A percentile compares a stretch with the other conserved stretches of the same genome.
phyloP scores from a whole-genome alignment of 2,113 vertebrate genomes.

The Mohoua ochrocephala region DNA sequence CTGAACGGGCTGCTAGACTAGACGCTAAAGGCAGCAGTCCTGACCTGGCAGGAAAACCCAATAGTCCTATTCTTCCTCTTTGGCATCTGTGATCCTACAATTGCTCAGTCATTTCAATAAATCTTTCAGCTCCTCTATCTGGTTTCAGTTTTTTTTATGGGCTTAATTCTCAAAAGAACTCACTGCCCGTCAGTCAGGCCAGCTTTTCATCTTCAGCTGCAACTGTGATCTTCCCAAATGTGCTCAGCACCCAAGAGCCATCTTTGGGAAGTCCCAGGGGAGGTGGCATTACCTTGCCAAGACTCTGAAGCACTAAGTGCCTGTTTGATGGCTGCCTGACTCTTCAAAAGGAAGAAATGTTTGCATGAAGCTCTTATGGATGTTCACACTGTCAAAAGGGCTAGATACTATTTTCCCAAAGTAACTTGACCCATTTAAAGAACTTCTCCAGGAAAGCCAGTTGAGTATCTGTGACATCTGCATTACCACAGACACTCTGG shows the following conservation, averaged over 20 bases:
- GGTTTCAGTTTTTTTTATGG: neutral
- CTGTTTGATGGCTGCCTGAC: neutral
- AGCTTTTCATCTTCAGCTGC: neutral
- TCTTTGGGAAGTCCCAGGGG: neutral
- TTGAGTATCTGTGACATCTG: constrained; percentile 49
- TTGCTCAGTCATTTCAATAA: constrained; percentile 29
- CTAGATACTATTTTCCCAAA: constrained; percentile 20
- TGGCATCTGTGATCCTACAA: constrained; percentile 1
- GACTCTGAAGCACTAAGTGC: neutral
- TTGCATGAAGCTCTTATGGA: neutral
- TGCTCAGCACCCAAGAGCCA: neutral
- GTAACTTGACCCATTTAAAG: constrained; percentile 35
- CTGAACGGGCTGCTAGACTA: neutral
- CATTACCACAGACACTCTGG: neutral
- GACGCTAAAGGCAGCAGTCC: neutral
- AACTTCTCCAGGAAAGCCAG: constrained; percentile 15
- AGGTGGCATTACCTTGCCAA: neutral
- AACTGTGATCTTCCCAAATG: neutral
- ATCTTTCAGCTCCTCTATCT: constrained; percentile 24
- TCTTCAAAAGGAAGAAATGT: constrained; percentile 22
- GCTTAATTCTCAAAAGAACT: neutral
- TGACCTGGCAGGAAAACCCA: constrained; percentile 37
- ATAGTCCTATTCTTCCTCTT: constrained; percentile 40
- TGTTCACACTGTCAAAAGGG: constrained; percentile 31
- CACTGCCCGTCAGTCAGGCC: neutral